Evolutionary conservation across 2,888 invertebrate species (phyloP), one percentile per base, ranked within the genome.

Genomic region (Drosophila helvetica): DNA sequence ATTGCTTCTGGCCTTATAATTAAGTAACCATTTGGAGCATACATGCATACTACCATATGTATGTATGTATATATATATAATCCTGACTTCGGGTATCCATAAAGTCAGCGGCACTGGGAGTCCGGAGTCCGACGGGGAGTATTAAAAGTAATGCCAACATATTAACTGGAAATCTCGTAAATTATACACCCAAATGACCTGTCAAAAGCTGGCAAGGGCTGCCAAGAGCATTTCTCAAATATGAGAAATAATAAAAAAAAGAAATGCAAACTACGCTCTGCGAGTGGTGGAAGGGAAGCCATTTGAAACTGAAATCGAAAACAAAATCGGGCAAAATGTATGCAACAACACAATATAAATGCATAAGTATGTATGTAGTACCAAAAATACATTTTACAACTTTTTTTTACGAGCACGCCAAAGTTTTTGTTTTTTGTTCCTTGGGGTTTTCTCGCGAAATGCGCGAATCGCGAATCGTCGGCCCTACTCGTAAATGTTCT

Each of bases 101-200:
- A 53, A 64, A 60, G 46, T 55, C 46, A 8, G 33, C 58, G 51
- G 33, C 57, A n/a, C n/a, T n/a, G n/a, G 22, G 22, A 22, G 43
- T 19, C 19, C 64, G 51, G 38, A 53, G 55, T 66, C 47, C 52
- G 57, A 15, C 46, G 30, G 22, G 54, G 53, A 68, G 66, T 77
- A 85, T 78, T 78, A 86, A 86, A 77, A 81, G 62, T 84, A 86
- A 80, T 86, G 72, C 77, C 78, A 78, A 71, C 78, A 75, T 82
- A 88, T 89, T 89, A 86, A 84, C 83, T 76, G 77, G 89, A 90
- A 90, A 89, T 88, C 73, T 78, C 89, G 72, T 90, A 90, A 87
- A 90, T 90, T 87, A 83, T 79, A 19, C 70, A 57, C 30, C 68
- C 78, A 79, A 90, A 90, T 89, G 81, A 80, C 89, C 87, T 89